Evolutionary conservation across 1,140 invertebrate genomes (phyloP), one percentile per base, ranked within the genome.

Genomic region (Diorhabda sublineata): DNA sequence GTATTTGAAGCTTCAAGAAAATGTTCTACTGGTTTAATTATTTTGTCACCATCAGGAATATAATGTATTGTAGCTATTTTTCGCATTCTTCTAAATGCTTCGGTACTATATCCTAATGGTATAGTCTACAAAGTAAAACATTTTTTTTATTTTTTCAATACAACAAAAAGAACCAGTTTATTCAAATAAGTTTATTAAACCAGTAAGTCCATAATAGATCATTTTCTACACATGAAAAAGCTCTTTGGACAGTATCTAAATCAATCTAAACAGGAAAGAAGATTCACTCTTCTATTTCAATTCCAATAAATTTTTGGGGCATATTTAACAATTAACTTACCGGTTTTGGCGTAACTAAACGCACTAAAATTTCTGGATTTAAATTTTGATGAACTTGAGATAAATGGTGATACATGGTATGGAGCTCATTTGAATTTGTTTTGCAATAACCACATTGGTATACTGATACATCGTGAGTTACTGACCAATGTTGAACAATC

Each of bases 381-480:
- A 73, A 4, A 45, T 66, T 72, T 2, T 73, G 68, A 61, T 78
- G 77, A 5, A 59, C 8, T 9, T 67, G 5, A 1, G 70, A 45
- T 9, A 74, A 73, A 69, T 79, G 77, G 5, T 66, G 57, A 45
- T 69, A 68, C 58, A 77, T 71, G 5, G 47, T 63, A 45, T 71
- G 67, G 42, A 73, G 42, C 6, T 75, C 71, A 8, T 70, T 66
- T 47, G 45, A 67, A 42, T 70, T 73, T 3, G 45, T 52, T 43
- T 71, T 71, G 47, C 76, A 77, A 66, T 71, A 71, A 9, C 62
- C 71, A 47, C 76, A 77, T 45, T 76, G 71, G 6, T 69, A 73
- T 5, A 63, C 61, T 42, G 66, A 74, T 7, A 74, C 58, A n/a
- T 66, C 57, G 64, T 77, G 76, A 9, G 3, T 47, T 4, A 3